These are phyloP conservation scores for Rhingia campestris DNA, from an alignment of 2,888 invertebrate genomes.

Conservation along the genomic window DNA sequence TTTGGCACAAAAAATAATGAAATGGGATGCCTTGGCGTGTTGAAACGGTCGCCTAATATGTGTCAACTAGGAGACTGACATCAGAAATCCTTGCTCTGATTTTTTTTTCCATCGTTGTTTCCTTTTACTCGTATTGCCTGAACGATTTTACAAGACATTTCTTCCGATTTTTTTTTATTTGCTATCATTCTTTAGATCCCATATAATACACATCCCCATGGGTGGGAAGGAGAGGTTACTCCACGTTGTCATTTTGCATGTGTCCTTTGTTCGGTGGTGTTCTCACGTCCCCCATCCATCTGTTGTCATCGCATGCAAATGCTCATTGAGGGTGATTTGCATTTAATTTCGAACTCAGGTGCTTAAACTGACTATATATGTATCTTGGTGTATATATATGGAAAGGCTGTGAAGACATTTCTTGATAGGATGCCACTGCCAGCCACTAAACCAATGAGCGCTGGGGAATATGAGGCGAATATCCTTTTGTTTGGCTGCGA, in stretches of 20 bases:
- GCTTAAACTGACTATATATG: conserved; percentile 69
- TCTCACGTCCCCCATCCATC: not conserved
- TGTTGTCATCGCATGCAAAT: conserved; percentile 67
- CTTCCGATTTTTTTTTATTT: conserved; percentile 28
- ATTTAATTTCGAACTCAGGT: conserved; percentile 74
- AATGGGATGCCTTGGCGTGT: conserved; percentile 61
- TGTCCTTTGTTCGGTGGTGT: conserved; percentile 45
- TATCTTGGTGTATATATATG: conserved; percentile 19
- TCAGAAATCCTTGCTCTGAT: conserved; percentile 73
- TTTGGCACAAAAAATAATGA: conserved; percentile 54
- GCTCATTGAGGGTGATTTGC: conserved; percentile 70
- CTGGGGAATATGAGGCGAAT: conserved; percentile 31
- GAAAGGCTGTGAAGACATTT: conserved; percentile 25
- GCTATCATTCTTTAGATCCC: conserved; percentile 12
- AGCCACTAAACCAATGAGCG: conserved; percentile 17
- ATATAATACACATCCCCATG: not conserved
- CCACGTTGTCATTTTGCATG: conserved; percentile 33
- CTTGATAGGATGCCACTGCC: conserved; percentile 35
- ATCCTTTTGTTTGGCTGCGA: conserved; percentile 44
- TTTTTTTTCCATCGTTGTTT: conserved; percentile 14
- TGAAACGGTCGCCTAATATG: conserved; percentile 73
- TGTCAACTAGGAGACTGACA: conserved; percentile 72
- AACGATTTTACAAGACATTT: conserved; percentile 68
- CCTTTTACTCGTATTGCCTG: conserved; percentile 42
- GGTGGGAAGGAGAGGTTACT: not conserved